These are phyloP conservation scores for Apodemia duryi DNA, from an alignment of 2,888 invertebrate species.

Conservation along the genomic window DNA sequence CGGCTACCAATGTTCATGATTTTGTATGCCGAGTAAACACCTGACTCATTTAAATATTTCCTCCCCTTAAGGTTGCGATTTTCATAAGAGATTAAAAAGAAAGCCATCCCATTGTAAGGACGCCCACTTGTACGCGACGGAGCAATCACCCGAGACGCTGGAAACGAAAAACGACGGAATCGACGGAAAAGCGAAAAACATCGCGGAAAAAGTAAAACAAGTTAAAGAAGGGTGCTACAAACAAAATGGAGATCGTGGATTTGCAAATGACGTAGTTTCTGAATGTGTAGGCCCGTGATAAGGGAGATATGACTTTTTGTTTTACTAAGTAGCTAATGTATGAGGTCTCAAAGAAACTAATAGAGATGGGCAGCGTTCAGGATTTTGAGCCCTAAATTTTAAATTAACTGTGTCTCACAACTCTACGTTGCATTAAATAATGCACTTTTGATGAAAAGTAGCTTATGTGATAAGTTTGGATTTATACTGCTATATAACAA, in stretches of 20 bases:
- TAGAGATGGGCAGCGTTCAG: not conserved
- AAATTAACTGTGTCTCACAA: no score
- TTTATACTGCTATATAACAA: not conserved
- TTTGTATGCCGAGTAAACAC: slow-evolving; percentile 33
- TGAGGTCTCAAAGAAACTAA: not conserved
- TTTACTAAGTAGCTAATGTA: slow-evolving; percentile 7
- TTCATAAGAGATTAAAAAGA: slow-evolving; percentile 61
- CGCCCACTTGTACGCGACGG: slow-evolving; percentile 44
- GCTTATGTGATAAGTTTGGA: not conserved
- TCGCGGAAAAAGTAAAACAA: slow-evolving; percentile 44
- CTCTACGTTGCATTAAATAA: no score
- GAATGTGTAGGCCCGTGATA: slow-evolving; percentile 1
- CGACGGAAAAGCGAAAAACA: slow-evolving; percentile 45
- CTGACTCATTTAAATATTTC: slow-evolving; percentile 56
- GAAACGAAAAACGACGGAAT: slow-evolving; percentile 38
- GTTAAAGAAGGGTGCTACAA: slow-evolving; percentile 32
- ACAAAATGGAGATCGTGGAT: slow-evolving; percentile 18
- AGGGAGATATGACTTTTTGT: slow-evolving; percentile 8
- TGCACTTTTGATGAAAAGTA: not conserved
- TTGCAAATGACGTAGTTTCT: slow-evolving; percentile 9
- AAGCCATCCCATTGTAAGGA: slow-evolving; percentile 54
- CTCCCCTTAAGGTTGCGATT: slow-evolving; percentile 36
- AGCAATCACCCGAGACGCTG: slow-evolving; percentile 56
- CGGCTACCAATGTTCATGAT: slow-evolving; percentile 20
- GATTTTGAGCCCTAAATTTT: not conserved